These are phyloP conservation scores for Coendou prehensilis DNA, from an alignment of 2,797 vertebrate species.

Conservation along the genomic window DNA sequence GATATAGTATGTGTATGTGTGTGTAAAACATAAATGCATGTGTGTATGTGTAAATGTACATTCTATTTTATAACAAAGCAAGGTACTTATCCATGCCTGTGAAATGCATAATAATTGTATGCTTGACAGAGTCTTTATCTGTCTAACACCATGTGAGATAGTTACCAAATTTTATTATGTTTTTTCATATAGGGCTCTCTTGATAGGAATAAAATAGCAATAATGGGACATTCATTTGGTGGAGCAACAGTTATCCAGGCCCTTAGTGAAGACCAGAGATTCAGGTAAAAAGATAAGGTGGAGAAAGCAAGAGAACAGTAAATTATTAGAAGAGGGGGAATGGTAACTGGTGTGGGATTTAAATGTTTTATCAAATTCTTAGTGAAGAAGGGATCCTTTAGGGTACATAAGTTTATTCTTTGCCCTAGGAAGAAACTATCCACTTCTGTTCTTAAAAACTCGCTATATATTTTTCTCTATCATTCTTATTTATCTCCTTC, in stretches of 20 bases:
- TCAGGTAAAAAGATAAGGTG: constrained; percentile 91
- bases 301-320: constrained; percentile 52
- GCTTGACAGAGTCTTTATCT: neutral
- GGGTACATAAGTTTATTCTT: neutral
- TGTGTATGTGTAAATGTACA: neutral
- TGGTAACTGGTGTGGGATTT: neutral
- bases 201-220: constrained; percentile 92
- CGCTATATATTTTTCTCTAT: neutral
- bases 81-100: neutral
- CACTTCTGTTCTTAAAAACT: neutral
- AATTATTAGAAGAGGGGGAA: neutral
- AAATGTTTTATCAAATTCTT: neutral
- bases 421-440: neutral
- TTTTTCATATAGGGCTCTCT: constrained; percentile 92
- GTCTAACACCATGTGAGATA: neutral
- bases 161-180: neutral
- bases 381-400: neutral
- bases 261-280: constrained; percentile 94
- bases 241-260: constrained; percentile 95
- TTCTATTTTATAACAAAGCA: neutral
- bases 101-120: neutral
- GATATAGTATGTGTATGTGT: neutral
- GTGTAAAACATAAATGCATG: neutral
- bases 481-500: constrained; percentile 13
- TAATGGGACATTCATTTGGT: constrained; percentile 97